Evolutionary conservation across 2,888 invertebrate genomes (phyloP).

Genomic region (Chirona hameri): DNA sequence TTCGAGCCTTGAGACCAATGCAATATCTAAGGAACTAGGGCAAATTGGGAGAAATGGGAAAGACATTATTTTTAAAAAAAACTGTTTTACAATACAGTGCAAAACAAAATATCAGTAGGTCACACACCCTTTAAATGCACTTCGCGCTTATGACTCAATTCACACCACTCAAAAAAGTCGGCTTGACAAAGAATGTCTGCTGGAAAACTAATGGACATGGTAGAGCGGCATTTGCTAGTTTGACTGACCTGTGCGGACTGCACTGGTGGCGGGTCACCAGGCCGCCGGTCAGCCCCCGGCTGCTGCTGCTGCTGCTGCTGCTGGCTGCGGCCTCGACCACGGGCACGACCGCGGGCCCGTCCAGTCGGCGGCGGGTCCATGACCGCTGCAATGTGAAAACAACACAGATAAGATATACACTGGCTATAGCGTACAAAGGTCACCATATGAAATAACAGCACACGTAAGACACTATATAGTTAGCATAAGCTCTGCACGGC

Average conservation of each 20-base stretch:
- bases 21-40: too few species aligned
- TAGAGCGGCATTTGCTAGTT: not conserved
- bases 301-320: conserved; percentile 26
- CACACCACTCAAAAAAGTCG: not conserved
- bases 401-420: not conserved
- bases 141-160: too few species aligned
- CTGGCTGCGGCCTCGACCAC: conserved; percentile 6
- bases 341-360: not conserved
- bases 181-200: not conserved
- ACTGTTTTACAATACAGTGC: too few species aligned
- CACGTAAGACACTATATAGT: not conserved
- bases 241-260: not conserved
- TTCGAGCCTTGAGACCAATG: too few species aligned
- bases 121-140: not conserved
- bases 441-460: not conserved
- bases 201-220: not conserved
- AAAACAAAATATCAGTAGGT: too few species aligned
- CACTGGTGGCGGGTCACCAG: not conserved
- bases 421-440: not conserved
- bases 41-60: too few species aligned
- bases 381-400: too few species aligned
- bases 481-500: not conserved
- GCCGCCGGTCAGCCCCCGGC: not conserved
- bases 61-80: too few species aligned
- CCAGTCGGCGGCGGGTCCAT: conserved; percentile 3